phyloP scores from a whole-genome alignment of 2,797 vertebrate genomes.

The Phataginus tetradactyla region DNA sequence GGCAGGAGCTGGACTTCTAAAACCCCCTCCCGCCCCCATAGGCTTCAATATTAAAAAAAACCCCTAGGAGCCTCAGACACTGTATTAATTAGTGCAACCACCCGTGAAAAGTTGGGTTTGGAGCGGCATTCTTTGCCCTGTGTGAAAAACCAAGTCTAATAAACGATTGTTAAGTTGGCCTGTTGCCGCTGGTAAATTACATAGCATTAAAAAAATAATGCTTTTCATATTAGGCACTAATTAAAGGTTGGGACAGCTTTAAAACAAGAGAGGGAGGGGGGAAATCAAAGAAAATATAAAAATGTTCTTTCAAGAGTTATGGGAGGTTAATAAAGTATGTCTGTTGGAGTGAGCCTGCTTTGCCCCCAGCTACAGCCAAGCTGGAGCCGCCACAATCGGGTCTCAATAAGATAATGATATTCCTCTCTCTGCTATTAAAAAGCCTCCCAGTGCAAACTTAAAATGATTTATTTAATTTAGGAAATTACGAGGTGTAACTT shows the following conservation, averaged over 20 bases:
- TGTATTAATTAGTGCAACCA: conserved; percentile 93
- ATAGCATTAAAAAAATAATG: conserved; percentile 93
- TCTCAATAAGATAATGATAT: conserved; percentile 94
- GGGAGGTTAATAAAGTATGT: conserved; percentile 92
- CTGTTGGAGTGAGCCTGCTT: conserved; percentile 89
- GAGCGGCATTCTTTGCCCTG: conserved; percentile 88
- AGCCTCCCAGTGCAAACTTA: conserved; percentile 92
- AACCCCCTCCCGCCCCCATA: conserved; percentile 88
- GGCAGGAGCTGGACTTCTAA: conserved; percentile 88
- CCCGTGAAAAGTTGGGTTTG: conserved; percentile 91
- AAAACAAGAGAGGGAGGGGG: conserved; percentile 89
- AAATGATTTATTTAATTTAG: conserved; percentile 94
- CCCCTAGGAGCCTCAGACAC: conserved; percentile 88
- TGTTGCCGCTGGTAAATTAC: conserved; percentile 92
- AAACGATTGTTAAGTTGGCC: conserved; percentile 91
- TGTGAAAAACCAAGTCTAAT: conserved; percentile 90
- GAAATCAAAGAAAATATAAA: conserved; percentile 92
- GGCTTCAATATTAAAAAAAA: conserved; percentile 87
- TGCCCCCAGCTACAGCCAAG: conserved; percentile 92
- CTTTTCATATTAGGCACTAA: conserved; percentile 94
- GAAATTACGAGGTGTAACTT: conserved; percentile 94
- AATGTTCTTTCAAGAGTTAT: conserved; percentile 91
- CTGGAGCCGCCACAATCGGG: conserved; percentile 92
- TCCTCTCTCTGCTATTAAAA: conserved; percentile 93
- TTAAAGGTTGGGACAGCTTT: conserved; percentile 92